Conservation (phyloP, 2,113 vertebrate genomes). For the Callorhinus ursinus region DNA sequence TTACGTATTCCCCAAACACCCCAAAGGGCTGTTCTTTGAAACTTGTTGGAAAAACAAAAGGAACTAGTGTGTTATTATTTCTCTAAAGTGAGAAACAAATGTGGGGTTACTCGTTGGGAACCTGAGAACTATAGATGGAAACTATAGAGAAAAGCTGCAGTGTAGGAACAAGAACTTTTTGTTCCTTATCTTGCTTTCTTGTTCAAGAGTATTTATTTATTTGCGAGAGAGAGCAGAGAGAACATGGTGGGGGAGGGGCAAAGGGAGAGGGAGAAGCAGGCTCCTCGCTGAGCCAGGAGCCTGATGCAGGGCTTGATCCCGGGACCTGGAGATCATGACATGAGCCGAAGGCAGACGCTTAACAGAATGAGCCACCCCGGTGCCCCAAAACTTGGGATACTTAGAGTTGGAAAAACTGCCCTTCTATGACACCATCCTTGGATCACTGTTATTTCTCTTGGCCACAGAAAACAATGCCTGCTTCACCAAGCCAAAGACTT, state of each 20-base stretch:
- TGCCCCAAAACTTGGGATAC: background rate
- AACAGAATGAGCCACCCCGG: background rate
- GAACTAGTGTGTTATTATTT: background rate
- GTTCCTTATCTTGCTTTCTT: background rate
- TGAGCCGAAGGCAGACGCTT: background rate
- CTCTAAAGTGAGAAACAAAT: background rate
- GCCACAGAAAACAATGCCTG: background rate
- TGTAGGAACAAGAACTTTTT: background rate
- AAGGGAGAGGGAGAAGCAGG: background rate
- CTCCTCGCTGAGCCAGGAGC: background rate
- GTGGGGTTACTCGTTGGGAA: background rate
- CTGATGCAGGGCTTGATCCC: background rate
- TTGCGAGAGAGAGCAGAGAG: background rate
- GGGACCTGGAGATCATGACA: background rate
- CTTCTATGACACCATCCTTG: background rate
- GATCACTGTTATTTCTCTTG: background rate
- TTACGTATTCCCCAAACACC: background rate
- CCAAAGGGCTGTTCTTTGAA: background rate
- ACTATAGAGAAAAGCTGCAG: background rate
- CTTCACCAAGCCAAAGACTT: background rate
- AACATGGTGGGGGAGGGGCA: background rate
- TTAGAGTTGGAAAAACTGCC: background rate
- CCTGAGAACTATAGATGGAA: background rate
- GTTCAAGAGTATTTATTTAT: background rate
- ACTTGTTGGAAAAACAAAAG: conserved; percentile 9